These are phyloP conservation scores for Syritta pipiens DNA, from an alignment of 2,888 invertebrate genomes.

Conservation along the genomic window DNA sequence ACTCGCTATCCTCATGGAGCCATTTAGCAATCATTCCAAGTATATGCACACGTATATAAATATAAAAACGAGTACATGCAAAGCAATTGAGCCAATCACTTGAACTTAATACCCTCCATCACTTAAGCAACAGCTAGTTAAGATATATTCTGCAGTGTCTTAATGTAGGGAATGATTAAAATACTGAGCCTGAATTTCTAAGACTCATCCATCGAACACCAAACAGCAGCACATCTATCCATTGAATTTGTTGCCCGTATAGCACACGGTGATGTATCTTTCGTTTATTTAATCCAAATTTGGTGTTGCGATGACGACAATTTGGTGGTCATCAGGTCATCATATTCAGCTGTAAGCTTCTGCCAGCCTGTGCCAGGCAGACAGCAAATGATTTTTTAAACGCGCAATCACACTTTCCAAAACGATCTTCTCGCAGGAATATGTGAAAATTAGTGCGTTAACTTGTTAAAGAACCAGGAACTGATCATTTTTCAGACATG, in stretches of 20 bases:
- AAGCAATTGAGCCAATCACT: constrained; percentile 57
- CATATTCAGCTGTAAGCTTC: constrained; percentile 4
- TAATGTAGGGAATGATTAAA: no score
- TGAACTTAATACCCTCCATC: constrained; percentile 26
- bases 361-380: not conserved
- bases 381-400: constrained; percentile 13
- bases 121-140: constrained; percentile 11
- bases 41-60: constrained; percentile 7
- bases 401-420: constrained; percentile 7
- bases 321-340: constrained; percentile 57
- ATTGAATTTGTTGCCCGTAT: not conserved
- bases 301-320: constrained; percentile 30
- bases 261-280: not conserved
- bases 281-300: constrained; percentile 33
- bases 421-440: not conserved
- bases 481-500: not conserved
- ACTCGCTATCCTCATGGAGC: constrained; percentile 25
- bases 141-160: no score
- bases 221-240: no score
- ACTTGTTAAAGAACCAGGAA: not conserved
- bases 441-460: not conserved
- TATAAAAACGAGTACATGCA: constrained; percentile 44
- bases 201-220: no score
- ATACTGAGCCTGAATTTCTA: no score
- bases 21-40: constrained; percentile 38